Percentiles rank a stretch among this genome's conserved stretches.
These are phyloP conservation scores for Atethmia centrago DNA, from an alignment of 2,888 invertebrate species.

Conservation along the genomic window DNA sequence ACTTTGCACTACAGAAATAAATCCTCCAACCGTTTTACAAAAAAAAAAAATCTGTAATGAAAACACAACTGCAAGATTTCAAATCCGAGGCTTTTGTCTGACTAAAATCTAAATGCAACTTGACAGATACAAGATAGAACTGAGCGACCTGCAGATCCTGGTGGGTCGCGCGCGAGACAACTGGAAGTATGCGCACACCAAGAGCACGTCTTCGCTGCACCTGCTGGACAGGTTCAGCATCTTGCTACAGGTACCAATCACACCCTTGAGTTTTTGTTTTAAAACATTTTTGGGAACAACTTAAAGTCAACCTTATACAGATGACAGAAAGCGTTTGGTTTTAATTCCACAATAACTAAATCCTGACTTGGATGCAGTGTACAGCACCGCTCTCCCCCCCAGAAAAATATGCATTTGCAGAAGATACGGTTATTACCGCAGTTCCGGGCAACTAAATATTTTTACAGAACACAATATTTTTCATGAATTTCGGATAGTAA, in stretches of 20 bases:
- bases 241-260: conserved; percentile 86
- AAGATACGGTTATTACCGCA: too few relatives aligned
- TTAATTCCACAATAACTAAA: not conserved
- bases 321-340: too few relatives aligned
- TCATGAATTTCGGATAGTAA: too few relatives aligned
- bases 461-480: too few relatives aligned
- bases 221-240: conserved; percentile 95
- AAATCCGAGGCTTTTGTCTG: not conserved
- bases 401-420: not conserved
- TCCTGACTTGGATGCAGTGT: not conserved
- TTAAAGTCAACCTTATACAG: too few relatives aligned
- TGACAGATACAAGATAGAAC: conserved; percentile 93
- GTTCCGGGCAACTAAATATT: too few relatives aligned
- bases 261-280: too few relatives aligned
- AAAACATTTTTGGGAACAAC: too few relatives aligned
- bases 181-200: conserved; percentile 96
- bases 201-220: conserved; percentile 96
- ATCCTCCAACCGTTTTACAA: not conserved
- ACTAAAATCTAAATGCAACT: not conserved
- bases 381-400: not conserved
- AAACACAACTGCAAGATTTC: not conserved
- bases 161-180: conserved; percentile 97
- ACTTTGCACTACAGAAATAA: not conserved
- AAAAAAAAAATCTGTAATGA: not conserved
- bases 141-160: conserved; percentile 96